Conservation (phyloP, 2,797 vertebrate species). For the Arctocebus calabarensis region DNA sequence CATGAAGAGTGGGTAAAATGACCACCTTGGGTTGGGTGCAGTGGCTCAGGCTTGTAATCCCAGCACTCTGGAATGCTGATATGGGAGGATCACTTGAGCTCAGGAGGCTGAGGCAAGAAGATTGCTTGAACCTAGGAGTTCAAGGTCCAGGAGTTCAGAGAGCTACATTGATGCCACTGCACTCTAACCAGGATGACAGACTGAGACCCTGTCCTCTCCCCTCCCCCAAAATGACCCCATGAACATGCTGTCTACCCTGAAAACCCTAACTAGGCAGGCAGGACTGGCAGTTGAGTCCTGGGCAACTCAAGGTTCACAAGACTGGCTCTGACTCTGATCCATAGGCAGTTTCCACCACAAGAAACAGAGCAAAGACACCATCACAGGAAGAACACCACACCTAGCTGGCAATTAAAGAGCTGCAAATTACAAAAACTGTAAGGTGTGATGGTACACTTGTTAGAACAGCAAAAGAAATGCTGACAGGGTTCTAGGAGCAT, state of each 20-base stretch:
- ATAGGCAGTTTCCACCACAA: background rate
- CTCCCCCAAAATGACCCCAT: background rate
- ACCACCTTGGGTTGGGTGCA: background rate
- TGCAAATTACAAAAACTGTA: background rate
- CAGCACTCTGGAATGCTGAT: background rate
- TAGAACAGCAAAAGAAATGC: background rate
- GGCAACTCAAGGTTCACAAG: background rate
- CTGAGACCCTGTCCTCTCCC: background rate
- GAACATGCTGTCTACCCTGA: background rate
- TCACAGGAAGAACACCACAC: background rate
- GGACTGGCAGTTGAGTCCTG: background rate
- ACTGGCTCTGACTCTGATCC: background rate
- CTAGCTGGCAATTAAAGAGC: conserved; percentile 31
- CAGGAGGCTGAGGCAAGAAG: background rate
- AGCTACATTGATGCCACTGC: background rate
- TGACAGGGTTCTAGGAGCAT: background rate
- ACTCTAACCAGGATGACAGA: background rate
- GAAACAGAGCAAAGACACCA: background rate
- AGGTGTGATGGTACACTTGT: background rate
- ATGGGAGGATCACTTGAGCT: background rate
- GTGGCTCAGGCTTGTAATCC: background rate
- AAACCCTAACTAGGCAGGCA: background rate
- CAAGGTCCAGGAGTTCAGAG: background rate
- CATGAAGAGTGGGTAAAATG: background rate
- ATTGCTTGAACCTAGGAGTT: background rate